phyloP scores from a whole-genome alignment of 2,113 vertebrate species.

The Procavia capensis region DNA sequence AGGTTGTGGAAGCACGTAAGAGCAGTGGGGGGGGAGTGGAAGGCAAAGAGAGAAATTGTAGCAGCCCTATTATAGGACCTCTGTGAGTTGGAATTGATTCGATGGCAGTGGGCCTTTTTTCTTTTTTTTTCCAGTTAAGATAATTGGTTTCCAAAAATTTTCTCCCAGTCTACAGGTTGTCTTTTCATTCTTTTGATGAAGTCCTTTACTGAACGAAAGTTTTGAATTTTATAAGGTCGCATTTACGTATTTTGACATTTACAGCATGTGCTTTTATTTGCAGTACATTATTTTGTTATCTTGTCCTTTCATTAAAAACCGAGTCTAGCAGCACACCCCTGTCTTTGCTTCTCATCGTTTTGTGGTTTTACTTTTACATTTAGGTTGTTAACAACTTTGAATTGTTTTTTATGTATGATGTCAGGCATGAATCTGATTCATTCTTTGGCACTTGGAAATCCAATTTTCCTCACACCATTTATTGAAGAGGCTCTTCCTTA shows the following conservation, averaged over 20 bases:
- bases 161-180: neutral
- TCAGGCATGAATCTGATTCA: neutral
- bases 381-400: neutral
- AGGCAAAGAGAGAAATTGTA: neutral
- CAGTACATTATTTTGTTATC: neutral
- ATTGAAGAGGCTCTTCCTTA: neutral
- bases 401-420: neutral
- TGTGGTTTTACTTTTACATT: neutral
- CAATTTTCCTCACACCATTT: neutral
- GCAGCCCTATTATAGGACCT: no score
- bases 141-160: neutral
- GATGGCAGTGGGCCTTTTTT: no score
- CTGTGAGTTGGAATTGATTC: no score
- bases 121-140: no score
- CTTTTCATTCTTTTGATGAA: neutral
- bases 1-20: neutral
- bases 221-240: neutral
- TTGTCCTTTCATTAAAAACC: neutral
- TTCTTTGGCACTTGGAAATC: neutral
- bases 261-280: no score
- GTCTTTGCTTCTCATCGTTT: neutral
- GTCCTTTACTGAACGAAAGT: neutral
- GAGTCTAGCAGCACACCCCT: neutral
- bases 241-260: neutral
- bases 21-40: rapidly evolving